phyloP scores from a whole-genome alignment of 2,797 vertebrate species.

The Coranthus polyacanthus region DNA sequence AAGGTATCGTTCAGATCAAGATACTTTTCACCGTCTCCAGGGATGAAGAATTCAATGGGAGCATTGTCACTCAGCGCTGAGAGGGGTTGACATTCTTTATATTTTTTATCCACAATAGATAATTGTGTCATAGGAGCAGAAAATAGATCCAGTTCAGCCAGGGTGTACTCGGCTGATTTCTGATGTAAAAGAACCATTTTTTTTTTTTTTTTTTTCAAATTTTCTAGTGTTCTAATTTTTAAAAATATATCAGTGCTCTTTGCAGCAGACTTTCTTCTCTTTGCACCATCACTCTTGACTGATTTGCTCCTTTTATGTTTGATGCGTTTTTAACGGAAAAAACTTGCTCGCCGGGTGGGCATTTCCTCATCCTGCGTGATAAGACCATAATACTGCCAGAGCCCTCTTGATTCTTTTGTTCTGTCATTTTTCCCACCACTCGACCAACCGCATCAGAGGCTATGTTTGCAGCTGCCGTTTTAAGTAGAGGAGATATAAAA shows the following conservation, averaged over 20 bases:
- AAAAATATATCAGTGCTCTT: constrained; percentile 3
- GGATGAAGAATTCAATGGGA: no score
- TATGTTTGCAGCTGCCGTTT: neutral
- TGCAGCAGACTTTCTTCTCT: neutral
- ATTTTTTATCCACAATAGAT: neutral
- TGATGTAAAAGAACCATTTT: no score
- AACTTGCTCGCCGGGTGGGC: neutral
- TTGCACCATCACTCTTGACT: neutral
- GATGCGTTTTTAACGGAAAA: neutral
- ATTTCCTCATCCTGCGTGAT: neutral
- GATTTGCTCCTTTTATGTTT: neutral
- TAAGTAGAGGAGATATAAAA: constrained; percentile 4
- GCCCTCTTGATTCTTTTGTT: no score
- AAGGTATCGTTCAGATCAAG: no score
- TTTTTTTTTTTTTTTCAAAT: no score
- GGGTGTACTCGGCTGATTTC: no score
- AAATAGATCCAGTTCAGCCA: neutral
- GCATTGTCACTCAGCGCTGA: no score
- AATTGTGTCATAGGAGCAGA: no score
- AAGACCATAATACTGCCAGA: neutral
- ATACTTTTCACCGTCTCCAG: no score
- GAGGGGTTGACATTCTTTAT: neutral
- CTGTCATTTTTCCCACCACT: neutral
- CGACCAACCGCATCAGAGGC: neutral
- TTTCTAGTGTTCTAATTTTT: neutral